Base-by-base conservation (phyloP, 2,888 invertebrate species). In the Pristionchus entomophagus region DNA sequence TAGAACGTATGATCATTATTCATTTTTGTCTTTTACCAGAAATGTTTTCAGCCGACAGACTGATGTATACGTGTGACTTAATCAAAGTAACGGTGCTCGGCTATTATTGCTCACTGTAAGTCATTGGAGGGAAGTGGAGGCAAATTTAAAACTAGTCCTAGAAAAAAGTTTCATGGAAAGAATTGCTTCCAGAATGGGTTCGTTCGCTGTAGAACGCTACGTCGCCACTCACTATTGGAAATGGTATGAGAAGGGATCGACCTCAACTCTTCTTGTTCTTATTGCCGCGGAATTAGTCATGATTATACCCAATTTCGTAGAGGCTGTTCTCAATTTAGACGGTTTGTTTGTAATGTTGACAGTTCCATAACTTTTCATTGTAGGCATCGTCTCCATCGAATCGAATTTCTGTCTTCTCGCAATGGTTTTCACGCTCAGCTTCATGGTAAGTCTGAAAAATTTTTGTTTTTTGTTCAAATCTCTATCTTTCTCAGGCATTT, bases 91-190 rank as follows among this genome's bases (percentile, higher is more conserved):
- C 73, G 12, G 73, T 73, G n/a, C 38, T 73, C 73, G 73, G 73
- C 45, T 73, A 73, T 32, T 73, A 73, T 26, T 73, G 73, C 38
- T 41, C 73, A 45, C 45, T 73, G 73, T 73, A n/a, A 73, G 73
- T 45, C 1, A 22, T 38, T 69, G 59, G 22, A 19, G 2, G 5
- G 32, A n/a, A n/a, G n/a, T n/a, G n/a, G n/a, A n/a, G n/a, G n/a
- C n/a, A n/a, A n/a, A n/a, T n/a, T n/a, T n/a, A n/a, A n/a, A n/a
- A n/a, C n/a, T n/a, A n/a, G n/a, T n/a, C n/a, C n/a, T n/a, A n/a
- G n/a, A n/a, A n/a, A n/a, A n/a, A n/a, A n/a, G n/a, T n/a, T 45
- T 45, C 45, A 45, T 45, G 45, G 45, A 45, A n/a, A n/a, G 45
- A 45, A 45, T 45, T 45, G 45, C 6, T 56, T 56, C 5, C 45